phyloP scores from a whole-genome alignment of 2,888 invertebrate genomes.

The Lepidochrysops patricia region DNA sequence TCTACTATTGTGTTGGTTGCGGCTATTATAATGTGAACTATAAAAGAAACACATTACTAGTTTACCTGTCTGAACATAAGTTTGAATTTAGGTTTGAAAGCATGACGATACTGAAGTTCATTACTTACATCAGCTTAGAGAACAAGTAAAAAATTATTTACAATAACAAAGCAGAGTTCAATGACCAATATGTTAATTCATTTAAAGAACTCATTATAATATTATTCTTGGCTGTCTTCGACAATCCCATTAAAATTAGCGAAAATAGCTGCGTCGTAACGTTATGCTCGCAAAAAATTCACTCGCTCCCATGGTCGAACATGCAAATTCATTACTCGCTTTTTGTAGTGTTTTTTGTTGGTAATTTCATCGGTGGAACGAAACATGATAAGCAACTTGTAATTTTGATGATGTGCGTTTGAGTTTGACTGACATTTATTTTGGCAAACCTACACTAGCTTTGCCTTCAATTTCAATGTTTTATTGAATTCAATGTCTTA shows the following conservation, averaged over 20 bases:
- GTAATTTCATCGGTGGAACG: slow-evolving; percentile 31
- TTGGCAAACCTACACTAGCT: slow-evolving; percentile 21
- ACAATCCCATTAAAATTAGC: neutral
- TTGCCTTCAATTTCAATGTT: slow-evolving; percentile 27
- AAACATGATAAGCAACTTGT: slow-evolving; percentile 44
- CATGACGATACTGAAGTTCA: too few relatives aligned
- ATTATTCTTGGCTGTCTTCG: neutral
- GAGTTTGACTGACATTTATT: slow-evolving; percentile 13
- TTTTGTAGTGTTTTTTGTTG: slow-evolving; percentile 17
- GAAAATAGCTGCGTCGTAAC: slow-evolving; percentile 9
- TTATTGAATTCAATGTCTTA: neutral
- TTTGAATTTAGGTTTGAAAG: too few relatives aligned
- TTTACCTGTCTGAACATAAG: too few relatives aligned
- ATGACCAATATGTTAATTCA: slow-evolving; percentile 11
- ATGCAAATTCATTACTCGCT: slow-evolving; percentile 19
- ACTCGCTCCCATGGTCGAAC: slow-evolving; percentile 13
- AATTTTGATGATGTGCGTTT: slow-evolving; percentile 38
- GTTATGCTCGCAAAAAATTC: slow-evolving; percentile 7
- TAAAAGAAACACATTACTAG: too few relatives aligned
- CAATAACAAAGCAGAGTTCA: neutral
- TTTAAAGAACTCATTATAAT: neutral
- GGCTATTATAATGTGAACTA: too few relatives aligned
- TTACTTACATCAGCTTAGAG: too few relatives aligned
- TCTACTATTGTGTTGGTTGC: neutral
- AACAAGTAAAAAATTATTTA: neutral